Base-by-base conservation (phyloP, 1,140 invertebrate genomes). In the Meteorus sp. region DNA sequence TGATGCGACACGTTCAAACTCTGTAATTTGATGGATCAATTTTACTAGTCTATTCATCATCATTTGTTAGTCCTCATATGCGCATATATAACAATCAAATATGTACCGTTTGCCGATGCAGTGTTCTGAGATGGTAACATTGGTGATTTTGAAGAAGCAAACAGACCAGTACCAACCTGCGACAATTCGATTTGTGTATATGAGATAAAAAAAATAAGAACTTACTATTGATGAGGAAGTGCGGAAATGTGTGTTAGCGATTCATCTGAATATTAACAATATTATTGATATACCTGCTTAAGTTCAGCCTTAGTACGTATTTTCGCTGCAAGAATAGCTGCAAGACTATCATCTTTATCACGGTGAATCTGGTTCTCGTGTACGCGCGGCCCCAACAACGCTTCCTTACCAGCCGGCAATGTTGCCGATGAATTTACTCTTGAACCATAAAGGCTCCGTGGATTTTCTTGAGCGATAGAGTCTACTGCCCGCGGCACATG, bases 291-390 rank as follows among this genome's bases (percentile, higher is more conserved):
- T 31, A 84, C 85, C 70, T 89, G 89, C 77, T 92, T 93, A 15
- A 91, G 74, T 77, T 93, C 90, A 2, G 88, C 90, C 78, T 92
- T 92, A 2, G 90, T 93, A 47, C 89, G 81, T 62, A 92, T 91
- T 65, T 90, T 83, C 8, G 89, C 87, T 7, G 87, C 84, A 43
- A 89, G 73, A 44, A 79, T 80, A 17, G 80, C 78, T 65, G 79
- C 76, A 9, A 84, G 63, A 11, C 83, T 83, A 69, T 85, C 84
- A 41, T 78, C 76, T 47, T 78, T 78, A 58, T 78, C 75, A 29
- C 75, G 71, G 39, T 75, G 73, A 58, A 77, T 76, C 60, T 77
- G 74, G 70, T 74, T 74, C 57, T 77, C 71, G 22, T 63, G 56
- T 53, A 69, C 71, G 20, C 72, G 68, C n/a, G 67, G 66, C 52